Evolutionary conservation across 2,888 invertebrate genomes (phyloP).

Genomic region (Erpobdella octoculata): DNA sequence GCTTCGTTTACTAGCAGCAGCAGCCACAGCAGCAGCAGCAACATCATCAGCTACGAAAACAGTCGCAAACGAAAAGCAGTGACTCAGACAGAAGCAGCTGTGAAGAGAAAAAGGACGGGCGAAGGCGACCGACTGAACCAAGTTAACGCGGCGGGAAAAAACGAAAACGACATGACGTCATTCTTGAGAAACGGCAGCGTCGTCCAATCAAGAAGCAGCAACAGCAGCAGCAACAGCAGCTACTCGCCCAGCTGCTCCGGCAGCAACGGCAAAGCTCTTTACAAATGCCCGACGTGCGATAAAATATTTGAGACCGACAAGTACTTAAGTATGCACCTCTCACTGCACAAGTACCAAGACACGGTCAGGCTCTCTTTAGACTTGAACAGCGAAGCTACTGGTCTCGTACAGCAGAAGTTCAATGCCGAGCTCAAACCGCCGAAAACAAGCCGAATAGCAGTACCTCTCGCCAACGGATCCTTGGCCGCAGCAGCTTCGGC

Average conservation of each 20-base stretch:
- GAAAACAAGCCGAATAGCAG: not conserved
- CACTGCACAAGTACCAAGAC: constrained; percentile 33
- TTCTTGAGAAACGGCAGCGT: not conserved
- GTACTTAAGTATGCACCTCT: constrained; percentile 38
- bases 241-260: not conserved
- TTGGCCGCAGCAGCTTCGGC: not conserved
- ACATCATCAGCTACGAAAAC: constrained; percentile 11
- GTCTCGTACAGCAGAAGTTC: not conserved
- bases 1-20: no score
- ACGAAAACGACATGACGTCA: no score
- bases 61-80: not conserved
- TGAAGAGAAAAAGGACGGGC: not conserved
- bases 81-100: not conserved
- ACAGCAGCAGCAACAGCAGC: not conserved
- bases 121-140: not conserved
- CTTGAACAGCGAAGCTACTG: not conserved
- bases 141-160: not conserved
- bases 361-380: not conserved
- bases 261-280: constrained; percentile 9
- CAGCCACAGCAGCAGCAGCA: not conserved
- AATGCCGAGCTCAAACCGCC: not conserved
- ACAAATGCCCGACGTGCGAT: constrained; percentile 31
- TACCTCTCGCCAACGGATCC: not conserved
- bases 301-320: constrained; percentile 37
- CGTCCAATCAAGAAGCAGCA: not conserved